Conservation (phyloP, 1,140 invertebrate genomes). For the Rhagoletis pomonella region DNA sequence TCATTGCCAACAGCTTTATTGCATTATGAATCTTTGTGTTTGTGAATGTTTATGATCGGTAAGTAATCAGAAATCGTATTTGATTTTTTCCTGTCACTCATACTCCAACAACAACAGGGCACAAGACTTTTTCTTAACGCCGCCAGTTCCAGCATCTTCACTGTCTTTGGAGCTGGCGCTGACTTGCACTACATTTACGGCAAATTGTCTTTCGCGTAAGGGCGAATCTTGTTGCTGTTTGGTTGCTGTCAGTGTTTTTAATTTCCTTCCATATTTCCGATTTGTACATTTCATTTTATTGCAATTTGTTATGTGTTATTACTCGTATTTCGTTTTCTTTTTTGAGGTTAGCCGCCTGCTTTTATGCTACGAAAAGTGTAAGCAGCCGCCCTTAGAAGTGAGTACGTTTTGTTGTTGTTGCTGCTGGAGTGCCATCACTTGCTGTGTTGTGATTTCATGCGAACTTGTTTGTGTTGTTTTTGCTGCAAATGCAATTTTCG, state of each 20-base stretch:
- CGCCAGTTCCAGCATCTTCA: neutral
- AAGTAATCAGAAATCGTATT: constrained; percentile 45
- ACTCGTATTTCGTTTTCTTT: neutral
- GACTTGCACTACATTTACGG: neutral
- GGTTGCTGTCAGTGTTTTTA: constrained; percentile 56
- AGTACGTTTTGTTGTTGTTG: neutral
- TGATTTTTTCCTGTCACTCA: constrained; percentile 42
- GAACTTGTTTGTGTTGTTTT: neutral
- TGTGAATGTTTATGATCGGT: neutral
- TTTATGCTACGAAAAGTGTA: neutral
- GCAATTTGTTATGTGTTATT: constrained; percentile 33
- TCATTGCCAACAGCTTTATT: constrained; percentile 41
- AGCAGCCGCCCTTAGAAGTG: neutral
- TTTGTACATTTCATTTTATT: constrained; percentile 53
- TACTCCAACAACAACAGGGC: neutral
- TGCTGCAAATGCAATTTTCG: too few species aligned
- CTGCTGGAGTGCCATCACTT: constrained; percentile 4
- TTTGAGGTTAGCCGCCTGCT: constrained; percentile 15
- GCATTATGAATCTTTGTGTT: neutral
- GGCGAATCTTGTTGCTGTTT: constrained; percentile 33
- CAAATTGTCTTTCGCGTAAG: neutral
- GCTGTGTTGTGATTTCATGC: neutral
- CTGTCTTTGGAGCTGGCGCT: neutral
- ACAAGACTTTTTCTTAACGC: neutral
- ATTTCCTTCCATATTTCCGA: constrained; percentile 60